phyloP scores from a whole-genome alignment of 2,888 invertebrate species.

The Dicyrtoma fusca region DNA sequence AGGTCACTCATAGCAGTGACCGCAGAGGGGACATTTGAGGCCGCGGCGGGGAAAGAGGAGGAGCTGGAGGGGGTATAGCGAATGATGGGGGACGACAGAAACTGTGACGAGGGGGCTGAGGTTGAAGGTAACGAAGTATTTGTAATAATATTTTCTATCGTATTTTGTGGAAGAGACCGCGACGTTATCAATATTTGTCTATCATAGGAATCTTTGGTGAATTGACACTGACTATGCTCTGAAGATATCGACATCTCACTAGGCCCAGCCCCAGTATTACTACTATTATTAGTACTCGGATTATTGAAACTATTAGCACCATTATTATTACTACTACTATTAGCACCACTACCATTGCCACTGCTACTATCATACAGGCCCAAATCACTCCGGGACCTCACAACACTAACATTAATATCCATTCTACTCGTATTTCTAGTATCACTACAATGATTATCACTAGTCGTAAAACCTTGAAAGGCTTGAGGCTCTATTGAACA shows the following conservation, averaged over 20 bases:
- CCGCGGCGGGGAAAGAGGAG: background rate
- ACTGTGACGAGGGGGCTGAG: too few relatives aligned
- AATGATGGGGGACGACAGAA: background rate
- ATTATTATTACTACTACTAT: constrained; percentile 12
- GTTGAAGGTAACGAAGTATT: constrained; percentile 9
- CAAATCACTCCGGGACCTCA: too few relatives aligned
- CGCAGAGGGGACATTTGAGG: background rate
- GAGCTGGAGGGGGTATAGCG: background rate
- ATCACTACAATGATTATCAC: background rate
- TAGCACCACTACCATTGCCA: too few relatives aligned
- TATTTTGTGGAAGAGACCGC: constrained; percentile 14
- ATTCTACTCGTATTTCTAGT: background rate
- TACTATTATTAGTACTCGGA: constrained; percentile 10
- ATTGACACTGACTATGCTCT: background rate
- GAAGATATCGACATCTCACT: background rate
- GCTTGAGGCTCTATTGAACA: too few relatives aligned
- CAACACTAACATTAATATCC: too few relatives aligned
- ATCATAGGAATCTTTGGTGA: background rate
- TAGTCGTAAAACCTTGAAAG: too few relatives aligned
- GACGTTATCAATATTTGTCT: constrained; percentile 15
- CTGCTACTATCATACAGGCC: too few relatives aligned
- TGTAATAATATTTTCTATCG: background rate
- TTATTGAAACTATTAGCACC: background rate
- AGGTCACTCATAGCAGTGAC: too few relatives aligned
- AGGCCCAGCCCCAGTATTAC: background rate